These are phyloP conservation scores for Phengaris arion DNA, from an alignment of 2,888 invertebrate species.

Conservation along the genomic window DNA sequence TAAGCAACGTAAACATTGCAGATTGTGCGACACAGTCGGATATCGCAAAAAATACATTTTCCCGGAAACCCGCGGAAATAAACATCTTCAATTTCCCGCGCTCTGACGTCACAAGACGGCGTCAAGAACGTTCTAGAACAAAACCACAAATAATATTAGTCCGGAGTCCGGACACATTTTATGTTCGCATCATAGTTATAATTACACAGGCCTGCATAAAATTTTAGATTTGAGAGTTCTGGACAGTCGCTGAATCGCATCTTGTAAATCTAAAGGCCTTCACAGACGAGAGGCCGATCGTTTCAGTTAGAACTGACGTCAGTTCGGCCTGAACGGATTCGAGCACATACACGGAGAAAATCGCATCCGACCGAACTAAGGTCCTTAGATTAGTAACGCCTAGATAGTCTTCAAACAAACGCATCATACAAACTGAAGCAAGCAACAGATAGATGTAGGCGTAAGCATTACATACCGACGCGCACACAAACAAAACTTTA, in stretches of 20 bases:
- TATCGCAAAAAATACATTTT: slow-evolving; percentile 8
- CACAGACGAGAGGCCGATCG: too few relatives aligned
- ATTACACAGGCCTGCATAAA: not conserved
- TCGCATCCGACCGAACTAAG: too few relatives aligned
- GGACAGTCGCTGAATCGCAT: not conserved
- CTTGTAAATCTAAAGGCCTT: not conserved
- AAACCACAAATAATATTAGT: not conserved
- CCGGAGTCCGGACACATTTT: not conserved
- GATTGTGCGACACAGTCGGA: not conserved
- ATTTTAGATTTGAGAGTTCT: not conserved
- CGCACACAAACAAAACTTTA: too few relatives aligned
- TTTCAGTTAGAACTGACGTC: too few relatives aligned
- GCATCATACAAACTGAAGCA: too few relatives aligned
- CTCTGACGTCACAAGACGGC: not conserved
- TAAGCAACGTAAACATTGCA: not conserved
- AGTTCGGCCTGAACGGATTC: too few relatives aligned
- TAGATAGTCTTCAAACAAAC: too few relatives aligned
- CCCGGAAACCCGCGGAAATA: slow-evolving; percentile 26
- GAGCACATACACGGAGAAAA: too few relatives aligned
- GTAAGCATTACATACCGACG: too few relatives aligned
- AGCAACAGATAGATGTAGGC: too few relatives aligned
- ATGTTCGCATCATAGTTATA: not conserved
- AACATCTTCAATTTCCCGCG: slow-evolving; percentile 24
- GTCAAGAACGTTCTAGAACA: slow-evolving; percentile 11
- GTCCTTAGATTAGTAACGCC: too few relatives aligned